Base-by-base conservation (phyloP, 2,888 invertebrate genomes). In the Dryomyza anilis region DNA sequence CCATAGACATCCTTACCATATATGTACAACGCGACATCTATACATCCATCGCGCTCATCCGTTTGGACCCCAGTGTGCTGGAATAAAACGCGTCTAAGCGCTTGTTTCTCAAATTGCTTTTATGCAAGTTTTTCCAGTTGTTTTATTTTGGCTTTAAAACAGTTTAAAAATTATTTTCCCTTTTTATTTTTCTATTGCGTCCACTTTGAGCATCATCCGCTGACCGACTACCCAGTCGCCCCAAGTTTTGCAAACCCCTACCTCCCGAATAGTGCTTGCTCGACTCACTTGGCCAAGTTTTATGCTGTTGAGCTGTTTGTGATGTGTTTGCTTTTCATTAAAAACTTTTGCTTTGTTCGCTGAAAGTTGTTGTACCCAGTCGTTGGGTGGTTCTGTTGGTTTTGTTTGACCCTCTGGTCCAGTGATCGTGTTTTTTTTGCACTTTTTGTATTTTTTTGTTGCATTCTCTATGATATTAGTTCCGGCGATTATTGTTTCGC, bases 301-400 rank as follows among this genome's bases (percentile, higher is more conserved):
- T 33, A 8, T 33, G 33, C 8, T 56, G 56, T 21, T 50, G 30
- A 33, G 43, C 8, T 46, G 63, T 66, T 63, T 55, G 66, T 70
- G 76, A 75, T 77, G 71, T 79, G 76, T 79, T 79, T 78, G 74
- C 75, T 78, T 79, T 78, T 78, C 78, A 78, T 78, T 79, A 77
- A 76, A 79, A 78, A 73, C 67, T 75, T 75, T 76, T 73, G 69
- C 71, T 76, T 74, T 72, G 70, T 77, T 71, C 69, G 73, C 74
- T 74, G 72, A 76, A 72, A 76, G 76, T 77, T 59, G 19, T 30
- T 21, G 16, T 29, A 45, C 5, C 43, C 77, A 69, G 14, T 23
- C n/a, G n/a, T n/a, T n/a, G n/a, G 39, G 14, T 39, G 3, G 39
- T 27, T 57, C 43, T 33, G 52, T 29, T 59, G 50, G 36, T 55